phyloP scores from a whole-genome alignment of 1,140 invertebrate genomes.

The Brachionus rubens region DNA sequence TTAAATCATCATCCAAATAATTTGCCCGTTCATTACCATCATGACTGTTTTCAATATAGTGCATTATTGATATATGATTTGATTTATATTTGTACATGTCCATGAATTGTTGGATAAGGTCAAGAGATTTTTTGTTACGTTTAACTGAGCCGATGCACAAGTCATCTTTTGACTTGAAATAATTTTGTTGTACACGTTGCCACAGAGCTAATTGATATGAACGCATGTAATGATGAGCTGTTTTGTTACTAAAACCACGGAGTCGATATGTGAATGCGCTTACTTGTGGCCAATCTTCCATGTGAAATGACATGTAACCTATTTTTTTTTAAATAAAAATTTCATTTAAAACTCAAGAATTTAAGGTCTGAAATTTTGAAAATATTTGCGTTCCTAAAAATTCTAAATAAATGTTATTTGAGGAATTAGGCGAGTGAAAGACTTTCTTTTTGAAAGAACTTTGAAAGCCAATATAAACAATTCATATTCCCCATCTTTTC shows the following conservation, averaged over 20 bases:
- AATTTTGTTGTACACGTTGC: neutral
- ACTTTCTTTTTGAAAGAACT: too few relatives aligned
- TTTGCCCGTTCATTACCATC: slow-evolving; percentile 13
- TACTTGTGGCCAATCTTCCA: slow-evolving; percentile 47
- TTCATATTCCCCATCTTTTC: too few relatives aligned
- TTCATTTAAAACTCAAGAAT: too few relatives aligned
- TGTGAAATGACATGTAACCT: slow-evolving; percentile 46
- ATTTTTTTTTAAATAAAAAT: neutral
- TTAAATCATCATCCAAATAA: slow-evolving; percentile 42
- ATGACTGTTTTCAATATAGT: slow-evolving; percentile 46
- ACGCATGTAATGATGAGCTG: slow-evolving; percentile 47
- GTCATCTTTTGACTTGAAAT: neutral
- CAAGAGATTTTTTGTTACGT: neutral
- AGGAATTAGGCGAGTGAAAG: too few relatives aligned
- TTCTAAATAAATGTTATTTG: too few relatives aligned
- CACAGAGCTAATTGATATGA: slow-evolving; percentile 12
- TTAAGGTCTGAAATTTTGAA: too few relatives aligned
- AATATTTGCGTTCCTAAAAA: too few relatives aligned
- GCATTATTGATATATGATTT: slow-evolving; percentile 42
- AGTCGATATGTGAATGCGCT: slow-evolving; percentile 46
- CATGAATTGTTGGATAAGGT: slow-evolving; percentile 7
- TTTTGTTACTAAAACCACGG: slow-evolving; percentile 46
- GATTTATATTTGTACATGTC: slow-evolving; percentile 33
- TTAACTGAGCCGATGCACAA: slow-evolving; percentile 8
- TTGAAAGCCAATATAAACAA: too few relatives aligned